Evolutionary conservation across 2,113 vertebrate genomes (phyloP).

Genomic region (Marmota monax): DNA sequence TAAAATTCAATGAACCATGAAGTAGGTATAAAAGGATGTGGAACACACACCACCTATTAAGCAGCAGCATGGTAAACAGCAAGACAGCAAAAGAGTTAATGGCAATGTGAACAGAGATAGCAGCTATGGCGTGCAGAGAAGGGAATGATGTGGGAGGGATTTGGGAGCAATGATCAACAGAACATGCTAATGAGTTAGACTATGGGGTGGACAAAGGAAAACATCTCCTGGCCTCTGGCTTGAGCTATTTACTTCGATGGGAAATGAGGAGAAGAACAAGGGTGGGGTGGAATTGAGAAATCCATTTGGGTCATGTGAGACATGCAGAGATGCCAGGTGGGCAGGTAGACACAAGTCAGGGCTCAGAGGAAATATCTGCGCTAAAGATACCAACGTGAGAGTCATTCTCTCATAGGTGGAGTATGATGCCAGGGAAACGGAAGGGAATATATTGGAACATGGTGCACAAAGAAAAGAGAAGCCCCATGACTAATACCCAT

Average conservation of each 20-base stretch:
- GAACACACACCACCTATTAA: not conserved
- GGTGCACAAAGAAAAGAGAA: not conserved
- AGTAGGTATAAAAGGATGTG: not conserved
- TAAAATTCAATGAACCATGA: not conserved
- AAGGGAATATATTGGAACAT: not conserved
- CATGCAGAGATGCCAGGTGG: not conserved
- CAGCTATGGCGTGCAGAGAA: not conserved
- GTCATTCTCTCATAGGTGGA: not conserved
- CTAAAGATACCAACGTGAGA: not conserved
- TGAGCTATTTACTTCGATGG: not conserved
- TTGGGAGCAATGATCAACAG: not conserved
- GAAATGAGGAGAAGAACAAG: not conserved
- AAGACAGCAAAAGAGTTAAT: not conserved
- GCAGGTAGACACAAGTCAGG: not conserved
- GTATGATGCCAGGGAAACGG: not conserved
- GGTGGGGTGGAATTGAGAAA: not conserved
- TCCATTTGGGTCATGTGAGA: not conserved
- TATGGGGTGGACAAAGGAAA: not conserved
- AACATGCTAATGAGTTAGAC: not conserved
- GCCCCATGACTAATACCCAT: not conserved
- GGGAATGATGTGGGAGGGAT: not conserved
- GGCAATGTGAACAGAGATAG: not conserved
- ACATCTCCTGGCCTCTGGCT: not conserved
- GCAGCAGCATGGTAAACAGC: not conserved
- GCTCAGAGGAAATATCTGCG: not conserved